Conservation (phyloP, 2,113 vertebrate species). For the Forbesichthys agassizii region DNA sequence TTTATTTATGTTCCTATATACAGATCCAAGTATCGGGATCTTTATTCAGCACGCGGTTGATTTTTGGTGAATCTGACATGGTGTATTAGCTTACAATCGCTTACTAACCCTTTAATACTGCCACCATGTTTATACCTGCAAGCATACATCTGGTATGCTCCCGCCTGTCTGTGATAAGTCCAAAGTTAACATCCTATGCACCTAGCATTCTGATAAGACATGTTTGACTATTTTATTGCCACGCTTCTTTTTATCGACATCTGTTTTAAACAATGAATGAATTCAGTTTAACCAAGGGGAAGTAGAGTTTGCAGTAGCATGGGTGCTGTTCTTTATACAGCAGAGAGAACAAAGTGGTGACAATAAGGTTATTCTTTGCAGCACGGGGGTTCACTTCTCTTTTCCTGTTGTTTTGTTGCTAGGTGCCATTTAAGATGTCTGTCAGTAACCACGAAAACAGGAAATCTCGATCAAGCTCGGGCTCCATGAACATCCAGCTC, state of each 20-base stretch:
- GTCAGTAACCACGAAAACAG: slow-evolving; percentile 85
- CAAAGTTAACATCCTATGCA: slow-evolving; percentile 55
- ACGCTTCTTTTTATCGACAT: background rate
- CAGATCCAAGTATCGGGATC: no score
- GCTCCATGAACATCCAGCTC: slow-evolving; percentile 79
- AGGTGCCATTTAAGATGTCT: slow-evolving; percentile 76
- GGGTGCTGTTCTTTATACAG: background rate
- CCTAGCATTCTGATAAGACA: slow-evolving; percentile 13
- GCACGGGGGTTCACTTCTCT: background rate
- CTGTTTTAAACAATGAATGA: background rate
- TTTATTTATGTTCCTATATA: no score
- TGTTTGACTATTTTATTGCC: no score
- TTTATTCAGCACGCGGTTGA: no score
- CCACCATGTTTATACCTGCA: slow-evolving; percentile 7
- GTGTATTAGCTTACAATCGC: no score
- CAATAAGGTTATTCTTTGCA: background rate
- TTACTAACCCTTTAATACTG: background rate
- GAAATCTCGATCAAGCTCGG: slow-evolving; percentile 84
- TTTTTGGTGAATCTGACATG: no score
- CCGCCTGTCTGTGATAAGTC: slow-evolving; percentile 48
- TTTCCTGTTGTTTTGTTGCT: background rate
- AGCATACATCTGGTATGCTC: slow-evolving; percentile 4
- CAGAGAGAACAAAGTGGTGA: background rate
- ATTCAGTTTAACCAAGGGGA: slow-evolving; percentile 27
- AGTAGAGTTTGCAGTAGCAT: slow-evolving; percentile 12